phyloP scores from a whole-genome alignment of 2,888 invertebrate genomes.

The Hirtodrosophila alboralis region DNA sequence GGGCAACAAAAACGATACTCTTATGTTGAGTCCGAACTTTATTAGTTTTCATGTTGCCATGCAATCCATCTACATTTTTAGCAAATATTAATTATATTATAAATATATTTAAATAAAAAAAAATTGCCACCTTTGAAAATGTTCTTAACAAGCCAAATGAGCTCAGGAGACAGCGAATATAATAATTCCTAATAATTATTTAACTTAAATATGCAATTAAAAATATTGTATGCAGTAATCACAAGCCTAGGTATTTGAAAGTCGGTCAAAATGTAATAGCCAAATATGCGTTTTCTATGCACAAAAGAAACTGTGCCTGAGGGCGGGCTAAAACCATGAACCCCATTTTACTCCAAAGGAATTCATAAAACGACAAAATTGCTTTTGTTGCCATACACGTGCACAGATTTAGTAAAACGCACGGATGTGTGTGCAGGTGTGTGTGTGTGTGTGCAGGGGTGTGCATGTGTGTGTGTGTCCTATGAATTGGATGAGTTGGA shows the following conservation, averaged over 20 bases:
- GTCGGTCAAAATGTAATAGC: not conserved
- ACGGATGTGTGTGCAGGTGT: slow-evolving; percentile 1
- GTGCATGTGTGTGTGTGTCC: slow-evolving; percentile 3
- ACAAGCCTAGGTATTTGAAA: slow-evolving; percentile 16
- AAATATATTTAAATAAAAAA: too few relatives aligned
- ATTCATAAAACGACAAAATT: slow-evolving; percentile 67
- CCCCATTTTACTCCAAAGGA: slow-evolving; percentile 49
- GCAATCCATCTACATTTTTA: too few relatives aligned
- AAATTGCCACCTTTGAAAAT: too few relatives aligned
- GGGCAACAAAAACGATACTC: too few relatives aligned
- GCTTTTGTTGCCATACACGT: slow-evolving; percentile 65
- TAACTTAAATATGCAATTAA: too few relatives aligned
- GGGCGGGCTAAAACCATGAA: slow-evolving; percentile 35
- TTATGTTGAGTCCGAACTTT: too few relatives aligned
- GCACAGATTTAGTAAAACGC: slow-evolving; percentile 19
- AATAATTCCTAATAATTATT: too few relatives aligned
- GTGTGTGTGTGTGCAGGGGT: slow-evolving; percentile 9
- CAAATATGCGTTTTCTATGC: slow-evolving; percentile 19
- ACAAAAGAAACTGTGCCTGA: slow-evolving; percentile 30
- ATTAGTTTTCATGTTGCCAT: too few relatives aligned
- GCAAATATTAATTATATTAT: too few relatives aligned
- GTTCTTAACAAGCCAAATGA: too few relatives aligned
- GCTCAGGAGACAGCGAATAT: too few relatives aligned
- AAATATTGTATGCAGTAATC: too few relatives aligned
- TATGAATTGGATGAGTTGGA: not conserved